Conservation (phyloP, 2,797 vertebrate species). For the Nyctalus aviator region DNA sequence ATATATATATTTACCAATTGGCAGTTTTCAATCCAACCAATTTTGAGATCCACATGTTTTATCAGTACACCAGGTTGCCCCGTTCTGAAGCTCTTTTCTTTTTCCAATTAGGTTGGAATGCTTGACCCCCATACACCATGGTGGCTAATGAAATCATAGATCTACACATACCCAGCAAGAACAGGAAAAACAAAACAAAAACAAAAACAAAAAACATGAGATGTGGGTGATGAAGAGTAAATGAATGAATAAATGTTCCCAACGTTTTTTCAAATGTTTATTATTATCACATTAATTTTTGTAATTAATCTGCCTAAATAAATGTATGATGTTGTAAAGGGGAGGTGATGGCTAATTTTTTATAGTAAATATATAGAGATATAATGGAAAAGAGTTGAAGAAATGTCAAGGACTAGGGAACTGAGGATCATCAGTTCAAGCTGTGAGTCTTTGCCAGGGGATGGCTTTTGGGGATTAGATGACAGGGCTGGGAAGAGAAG, state of each 20-base stretch:
- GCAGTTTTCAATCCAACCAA: not conserved
- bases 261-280: not conserved
- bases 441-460: constrained; percentile 1
- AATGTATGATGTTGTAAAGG: not conserved
- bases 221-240: not conserved
- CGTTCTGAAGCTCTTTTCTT: not conserved
- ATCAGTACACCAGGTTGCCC: not conserved
- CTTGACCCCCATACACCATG: not conserved
- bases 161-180: no score
- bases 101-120: not conserved
- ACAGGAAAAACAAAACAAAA: not conserved
- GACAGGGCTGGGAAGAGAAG: not conserved
- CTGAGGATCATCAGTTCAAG: not conserved
- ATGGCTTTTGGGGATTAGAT: constrained; percentile 14
- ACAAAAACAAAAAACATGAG: no score
- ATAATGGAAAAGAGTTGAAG: not conserved
- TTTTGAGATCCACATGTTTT: not conserved
- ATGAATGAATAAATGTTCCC: not conserved
- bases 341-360: not conserved
- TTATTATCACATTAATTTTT: not conserved
- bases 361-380: not conserved
- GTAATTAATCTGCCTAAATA: not conserved
- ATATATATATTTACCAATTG: not conserved
- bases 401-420: not conserved
- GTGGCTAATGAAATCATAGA: not conserved